Base-by-base conservation (phyloP, 2,888 invertebrate genomes). In the Melinaea marsaeus region DNA sequence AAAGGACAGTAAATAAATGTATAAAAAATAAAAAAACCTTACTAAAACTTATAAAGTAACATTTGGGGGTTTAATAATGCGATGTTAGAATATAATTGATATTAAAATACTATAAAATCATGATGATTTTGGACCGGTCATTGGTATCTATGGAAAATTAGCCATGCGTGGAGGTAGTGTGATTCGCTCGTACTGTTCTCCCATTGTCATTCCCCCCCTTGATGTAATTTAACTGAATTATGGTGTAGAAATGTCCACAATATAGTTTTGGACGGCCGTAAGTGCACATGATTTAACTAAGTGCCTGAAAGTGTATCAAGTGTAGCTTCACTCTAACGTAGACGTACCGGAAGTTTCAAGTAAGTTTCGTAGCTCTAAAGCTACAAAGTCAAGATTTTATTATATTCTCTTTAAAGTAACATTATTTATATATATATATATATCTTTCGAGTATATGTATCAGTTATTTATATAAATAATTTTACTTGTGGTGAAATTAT, bases 151-250 rank as follows among this genome's bases (percentile, higher is more conserved):
- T 89, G 87, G 84, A 83, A 81, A 86, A 83, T 86, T 81, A 87
- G 85, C 90, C 84, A 87, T 79, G 85, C 89, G 88, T 88, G 75
- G 76, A 88, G 85, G 84, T 87, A 86, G 89, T 89, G 88, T 89
- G 89, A 90, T 89, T 89, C 86, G 89, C 86, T 85, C 87, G 88
- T 88, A 88, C 87, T 88, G 86, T 84, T 87, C 85, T 86, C 79
- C 86, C 75, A 88, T 90, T 90, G 90, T 90, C 76, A 81, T 65
- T 87, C 86, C 89, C 90, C 88, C 87, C 83, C 85, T 80, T 79
- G 79, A 87, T 84, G 86, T 88, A 82, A 88, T 90, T 90, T 89
- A 90, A 88, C 90, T 88, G 84, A 89, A 88, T 88, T 89, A 89
- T 90, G 80, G 80, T 80, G 81, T 87, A 82, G 84, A 85, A 85